Evolutionary conservation across 2,888 invertebrate genomes (phyloP).

Genomic region (Ligdia adustata): DNA sequence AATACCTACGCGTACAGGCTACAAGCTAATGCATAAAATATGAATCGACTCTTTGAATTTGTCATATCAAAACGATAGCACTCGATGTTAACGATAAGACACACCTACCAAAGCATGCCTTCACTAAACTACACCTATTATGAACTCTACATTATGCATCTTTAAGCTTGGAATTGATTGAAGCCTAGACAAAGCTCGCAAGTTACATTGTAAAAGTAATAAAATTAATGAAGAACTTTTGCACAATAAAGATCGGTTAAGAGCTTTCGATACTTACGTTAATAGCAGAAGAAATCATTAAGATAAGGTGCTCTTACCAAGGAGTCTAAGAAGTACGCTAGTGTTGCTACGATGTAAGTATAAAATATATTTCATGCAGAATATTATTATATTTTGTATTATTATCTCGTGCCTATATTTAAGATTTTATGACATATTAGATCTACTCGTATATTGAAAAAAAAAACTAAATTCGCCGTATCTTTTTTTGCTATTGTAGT

Average conservation of each 20-base stretch:
- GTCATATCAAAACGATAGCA: constrained; percentile 68
- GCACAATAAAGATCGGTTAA: constrained; percentile 14
- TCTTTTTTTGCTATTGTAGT: too few relatives aligned
- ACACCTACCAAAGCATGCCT: constrained; percentile 43
- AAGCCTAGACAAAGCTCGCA: not conserved
- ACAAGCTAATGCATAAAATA: constrained; percentile 75
- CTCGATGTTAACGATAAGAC: constrained; percentile 56
- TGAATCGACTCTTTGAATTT: constrained; percentile 73
- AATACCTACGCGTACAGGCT: constrained; percentile 50
- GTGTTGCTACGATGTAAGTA: constrained; percentile 10
- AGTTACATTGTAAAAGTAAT: constrained; percentile 20
- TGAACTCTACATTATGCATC: not conserved
- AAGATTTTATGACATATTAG: too few relatives aligned
- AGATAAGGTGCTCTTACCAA: constrained; percentile 18
- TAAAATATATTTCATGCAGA: too few relatives aligned
- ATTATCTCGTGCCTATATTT: too few relatives aligned
- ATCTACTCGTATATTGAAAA: too few relatives aligned
- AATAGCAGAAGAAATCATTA: constrained; percentile 4
- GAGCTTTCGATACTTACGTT: constrained; percentile 5
- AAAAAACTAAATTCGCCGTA: too few relatives aligned
- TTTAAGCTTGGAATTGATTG: constrained; percentile 4
- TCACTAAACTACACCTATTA: not conserved
- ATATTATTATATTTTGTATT: too few relatives aligned
- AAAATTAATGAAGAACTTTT: constrained; percentile 28
- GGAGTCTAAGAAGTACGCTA: not conserved